phyloP scores from a whole-genome alignment of 2,113 vertebrate species.

The Rhinolophus ferrumequinum region DNA sequence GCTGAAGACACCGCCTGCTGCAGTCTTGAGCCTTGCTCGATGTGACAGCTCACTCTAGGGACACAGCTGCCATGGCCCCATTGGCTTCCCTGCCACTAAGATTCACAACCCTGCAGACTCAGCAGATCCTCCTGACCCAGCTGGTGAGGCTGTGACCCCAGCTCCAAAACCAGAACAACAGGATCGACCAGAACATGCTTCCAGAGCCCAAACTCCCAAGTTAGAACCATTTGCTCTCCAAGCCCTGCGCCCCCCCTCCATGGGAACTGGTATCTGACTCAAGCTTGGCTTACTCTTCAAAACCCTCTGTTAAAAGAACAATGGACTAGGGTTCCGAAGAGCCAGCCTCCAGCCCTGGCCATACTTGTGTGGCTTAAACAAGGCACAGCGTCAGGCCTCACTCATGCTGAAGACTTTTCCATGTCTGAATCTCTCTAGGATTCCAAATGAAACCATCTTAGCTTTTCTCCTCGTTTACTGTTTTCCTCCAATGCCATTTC shows the following conservation, averaged over 20 bases:
- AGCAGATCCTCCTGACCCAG: neutral
- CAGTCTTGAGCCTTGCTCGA: neutral
- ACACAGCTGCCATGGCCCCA: neutral
- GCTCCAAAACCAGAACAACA: neutral
- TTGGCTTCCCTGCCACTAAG: too few species aligned
- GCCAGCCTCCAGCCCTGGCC: neutral
- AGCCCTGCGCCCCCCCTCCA: accelerated
- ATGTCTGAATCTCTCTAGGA: neutral
- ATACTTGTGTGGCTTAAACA: neutral
- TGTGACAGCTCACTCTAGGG: neutral
- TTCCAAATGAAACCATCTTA: neutral
- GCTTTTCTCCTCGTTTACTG: neutral
- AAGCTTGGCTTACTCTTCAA: neutral
- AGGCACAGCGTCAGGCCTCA: neutral
- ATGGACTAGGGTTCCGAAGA: neutral
- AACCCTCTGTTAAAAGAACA: neutral
- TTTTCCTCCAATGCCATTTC: neutral
- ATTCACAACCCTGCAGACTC: too few species aligned
- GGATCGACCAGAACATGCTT: neutral
- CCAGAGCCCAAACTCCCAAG: neutral
- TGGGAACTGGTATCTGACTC: neutral
- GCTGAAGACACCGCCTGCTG: accelerated
- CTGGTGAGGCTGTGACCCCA: neutral
- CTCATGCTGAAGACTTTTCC: neutral
- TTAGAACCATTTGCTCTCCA: neutral